phyloP scores from a whole-genome alignment of 2,888 invertebrate genomes.

The Oscheius sp. region DNA sequence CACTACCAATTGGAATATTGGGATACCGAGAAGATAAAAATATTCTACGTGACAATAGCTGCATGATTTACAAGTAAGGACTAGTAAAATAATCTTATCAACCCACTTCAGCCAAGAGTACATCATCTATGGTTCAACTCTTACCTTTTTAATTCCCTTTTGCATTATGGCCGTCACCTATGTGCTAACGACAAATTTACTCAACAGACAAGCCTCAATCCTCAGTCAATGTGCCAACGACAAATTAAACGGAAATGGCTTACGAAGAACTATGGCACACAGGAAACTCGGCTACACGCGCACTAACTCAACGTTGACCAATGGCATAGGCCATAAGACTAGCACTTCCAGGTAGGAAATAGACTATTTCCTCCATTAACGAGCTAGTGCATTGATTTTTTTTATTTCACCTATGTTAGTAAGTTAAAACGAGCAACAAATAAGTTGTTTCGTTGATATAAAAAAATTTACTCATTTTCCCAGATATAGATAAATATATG shows the following conservation, averaged over 20 bases:
- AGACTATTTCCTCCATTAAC: background rate
- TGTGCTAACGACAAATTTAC: slow-evolving; percentile 85
- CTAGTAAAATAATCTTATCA: background rate
- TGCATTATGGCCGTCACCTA: slow-evolving; percentile 95
- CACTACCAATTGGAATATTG: slow-evolving; percentile 80
- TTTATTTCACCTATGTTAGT: too few species aligned
- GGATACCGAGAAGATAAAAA: slow-evolving; percentile 73
- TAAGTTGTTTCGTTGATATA: background rate
- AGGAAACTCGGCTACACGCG: slow-evolving; percentile 58
- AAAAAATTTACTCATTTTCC: background rate
- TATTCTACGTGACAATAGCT: slow-evolving; percentile 71
- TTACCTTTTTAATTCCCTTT: slow-evolving; percentile 93
- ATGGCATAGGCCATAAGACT: slow-evolving; percentile 28
- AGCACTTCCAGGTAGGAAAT: slow-evolving; percentile 28
- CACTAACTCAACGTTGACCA: slow-evolving; percentile 42
- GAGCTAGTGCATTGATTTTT: background rate
- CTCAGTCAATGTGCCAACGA: slow-evolving; percentile 55
- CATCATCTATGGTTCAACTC: slow-evolving; percentile 80
- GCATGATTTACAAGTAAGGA: slow-evolving; percentile 71
- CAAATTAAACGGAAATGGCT: slow-evolving; percentile 56
- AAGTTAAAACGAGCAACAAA: background rate
- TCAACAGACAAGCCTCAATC: slow-evolving; percentile 75
- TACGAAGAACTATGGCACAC: slow-evolving; percentile 62
- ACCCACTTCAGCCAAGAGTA: slow-evolving; percentile 51
- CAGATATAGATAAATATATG: slow-evolving; percentile 2